Base-by-base conservation (phyloP, 2,888 invertebrate species). In the Ditylenchus weischeri region DNA sequence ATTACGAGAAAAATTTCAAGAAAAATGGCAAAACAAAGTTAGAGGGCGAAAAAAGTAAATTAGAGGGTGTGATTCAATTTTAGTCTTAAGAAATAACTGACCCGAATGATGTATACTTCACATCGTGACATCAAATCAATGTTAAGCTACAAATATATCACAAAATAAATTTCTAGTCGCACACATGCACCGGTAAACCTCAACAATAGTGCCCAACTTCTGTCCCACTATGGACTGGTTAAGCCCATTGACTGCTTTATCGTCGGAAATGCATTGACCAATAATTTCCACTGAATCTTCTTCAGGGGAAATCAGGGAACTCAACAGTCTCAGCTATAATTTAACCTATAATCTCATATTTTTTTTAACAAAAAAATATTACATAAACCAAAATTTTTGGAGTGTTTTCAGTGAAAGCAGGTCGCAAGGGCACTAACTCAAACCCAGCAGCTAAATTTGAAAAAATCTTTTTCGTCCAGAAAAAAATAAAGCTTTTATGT, bases 341-440 rank as follows among this genome's bases (percentile, higher is more conserved):
- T 23, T 35, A n/a, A 3, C n/a, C 7, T 7, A 19, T 7, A 49
- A 23, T 21, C 23, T 21, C n/a, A n/a, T 0, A 57, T 29, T 38
- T 19, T 10, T 50, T 50, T n/a, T 19, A 7, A 38, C 18, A 11
- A 35, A 57, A 54, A 23, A 67, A 15, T 58, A 15, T 21, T 23
- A 67, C 67, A 18, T 66, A 67, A 35, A 67, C 4, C 4, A 50
- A 38, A 6, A 67, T n/a, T n/a, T 57, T 66, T 3, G 21, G 57
- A 7, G 57, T 65, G 10, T 66, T 38, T 8, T 59, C 38, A 15
- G 67, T 67, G 47, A 47, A 66, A 0, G 57, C 65, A 13, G 67
- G 67, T 21, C 58, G 57, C 63, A 67, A 67, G 6, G 67, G 65
- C 19, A 67, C 57, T 38, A 67, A n/a, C 57, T 67, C 67, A 57